Evolutionary conservation across 2,797 vertebrate species (phyloP), one percentile per base, ranked within the genome.

Genomic region (Epinephelus awoara): DNA sequence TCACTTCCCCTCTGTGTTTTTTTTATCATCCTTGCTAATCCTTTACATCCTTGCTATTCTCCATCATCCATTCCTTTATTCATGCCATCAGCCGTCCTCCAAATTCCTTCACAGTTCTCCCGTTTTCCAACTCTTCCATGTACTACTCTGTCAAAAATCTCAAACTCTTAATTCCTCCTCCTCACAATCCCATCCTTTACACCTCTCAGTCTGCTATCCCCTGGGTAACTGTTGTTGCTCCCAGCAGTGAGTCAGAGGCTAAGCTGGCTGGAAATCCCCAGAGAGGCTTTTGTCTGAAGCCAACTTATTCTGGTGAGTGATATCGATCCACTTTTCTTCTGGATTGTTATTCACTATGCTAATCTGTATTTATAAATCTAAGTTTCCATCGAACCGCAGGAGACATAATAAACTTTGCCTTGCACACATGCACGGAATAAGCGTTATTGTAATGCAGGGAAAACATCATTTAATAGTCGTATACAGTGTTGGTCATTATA

Each of bases 281-380:
- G 88, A 89, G 75, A 96, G 89, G 93, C 92, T 95, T 42, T 95
- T 94, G 94, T 96, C 94, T 94, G 94, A 94, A 94, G 94, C 95
- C 93, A 93, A 85, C 91, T 91, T 96, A 96, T 97, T 97, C 97
- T 95, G 95, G 95, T 94, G 96, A 97, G 96, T 96, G 94, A 92
- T 91, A 99, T 98, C 93, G 97, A 98, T 97, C 96, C 94, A 23
- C 61, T 83, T 72, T 93, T 93, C 88, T 86, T 95, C 95, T 93
- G 97, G 96, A 97, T 97, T 97, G 96, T 97, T 97, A 97, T 96
- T 97, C 96, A 96, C 95, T 96, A 96, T 96, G 96, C 96, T 98
- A 98, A 98, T 97, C 96, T 96, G 91, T 91, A 79, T 95, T 96
- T 96, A 97, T 97, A 97, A 97, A 97, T 97, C 95, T 96, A 93